Conservation (phyloP, 2,113 vertebrate genomes). For the Phyllostomus discolor region DNA sequence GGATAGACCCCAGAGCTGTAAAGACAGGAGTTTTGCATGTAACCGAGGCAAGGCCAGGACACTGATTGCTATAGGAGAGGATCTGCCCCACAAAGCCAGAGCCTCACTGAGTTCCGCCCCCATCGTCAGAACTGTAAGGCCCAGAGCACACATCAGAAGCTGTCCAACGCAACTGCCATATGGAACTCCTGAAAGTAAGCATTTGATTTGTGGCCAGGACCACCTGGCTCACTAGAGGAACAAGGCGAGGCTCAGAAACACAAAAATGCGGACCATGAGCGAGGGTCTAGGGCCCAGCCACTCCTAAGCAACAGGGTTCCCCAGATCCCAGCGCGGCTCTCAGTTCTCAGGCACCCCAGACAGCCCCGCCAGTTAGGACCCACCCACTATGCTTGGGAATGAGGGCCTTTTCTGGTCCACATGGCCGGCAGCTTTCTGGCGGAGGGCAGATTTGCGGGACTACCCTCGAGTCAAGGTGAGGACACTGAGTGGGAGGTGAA, state of each 20-base stretch:
- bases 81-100: background rate
- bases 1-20: too few relatives aligned
- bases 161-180: background rate
- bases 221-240: rapidly evolving
- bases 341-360: background rate
- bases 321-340: background rate
- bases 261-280: too few relatives aligned
- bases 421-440: too few relatives aligned
- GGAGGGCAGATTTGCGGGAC: background rate
- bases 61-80: background rate
- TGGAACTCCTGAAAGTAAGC: background rate
- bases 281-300: background rate
- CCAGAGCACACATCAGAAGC: background rate
- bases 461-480: background rate
- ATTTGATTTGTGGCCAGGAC: background rate
- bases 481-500: background rate
- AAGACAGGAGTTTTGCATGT: background rate
- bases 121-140: background rate
- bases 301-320: background rate
- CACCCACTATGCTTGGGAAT: rapidly evolving
- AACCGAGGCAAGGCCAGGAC: background rate
- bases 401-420: background rate
- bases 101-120: background rate
- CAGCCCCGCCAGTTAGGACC: background rate
- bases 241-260: background rate